phyloP scores from a whole-genome alignment of 2,797 vertebrate genomes.

The Hozukius guyotensis region DNA sequence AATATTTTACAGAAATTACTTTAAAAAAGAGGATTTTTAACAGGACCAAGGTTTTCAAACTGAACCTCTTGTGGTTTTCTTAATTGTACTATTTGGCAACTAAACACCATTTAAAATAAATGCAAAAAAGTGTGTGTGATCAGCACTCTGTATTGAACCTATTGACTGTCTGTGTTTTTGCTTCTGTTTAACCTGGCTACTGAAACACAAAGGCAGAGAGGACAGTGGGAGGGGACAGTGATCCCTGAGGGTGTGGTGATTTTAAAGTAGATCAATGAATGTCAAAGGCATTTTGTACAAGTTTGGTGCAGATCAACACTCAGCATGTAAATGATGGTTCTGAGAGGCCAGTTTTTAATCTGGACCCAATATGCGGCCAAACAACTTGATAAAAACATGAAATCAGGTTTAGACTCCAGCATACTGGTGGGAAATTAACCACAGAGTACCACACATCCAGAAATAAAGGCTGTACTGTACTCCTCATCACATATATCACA shows the following conservation, averaged over 20 bases:
- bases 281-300: neutral
- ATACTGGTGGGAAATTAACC: neutral
- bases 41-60: neutral
- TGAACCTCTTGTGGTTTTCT: too few relatives aligned
- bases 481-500: neutral
- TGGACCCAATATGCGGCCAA: neutral
- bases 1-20: neutral
- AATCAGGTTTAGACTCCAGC: neutral
- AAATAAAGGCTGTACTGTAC: neutral
- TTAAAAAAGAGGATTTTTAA: neutral
- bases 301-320: neutral
- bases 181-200: neutral
- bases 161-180: neutral
- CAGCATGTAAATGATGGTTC: neutral
- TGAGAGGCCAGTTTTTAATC: neutral
- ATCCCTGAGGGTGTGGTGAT: neutral
- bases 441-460: neutral
- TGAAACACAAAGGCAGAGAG: neutral
- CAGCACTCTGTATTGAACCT: neutral
- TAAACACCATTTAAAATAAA: neutral
- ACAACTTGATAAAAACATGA: rapidly evolving
- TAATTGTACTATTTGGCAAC: neutral
- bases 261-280: neutral
- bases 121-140: neutral
- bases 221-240: neutral